Base-by-base conservation (phyloP, 2,113 vertebrate genomes). In the Pelecanoides urinatrix region DNA sequence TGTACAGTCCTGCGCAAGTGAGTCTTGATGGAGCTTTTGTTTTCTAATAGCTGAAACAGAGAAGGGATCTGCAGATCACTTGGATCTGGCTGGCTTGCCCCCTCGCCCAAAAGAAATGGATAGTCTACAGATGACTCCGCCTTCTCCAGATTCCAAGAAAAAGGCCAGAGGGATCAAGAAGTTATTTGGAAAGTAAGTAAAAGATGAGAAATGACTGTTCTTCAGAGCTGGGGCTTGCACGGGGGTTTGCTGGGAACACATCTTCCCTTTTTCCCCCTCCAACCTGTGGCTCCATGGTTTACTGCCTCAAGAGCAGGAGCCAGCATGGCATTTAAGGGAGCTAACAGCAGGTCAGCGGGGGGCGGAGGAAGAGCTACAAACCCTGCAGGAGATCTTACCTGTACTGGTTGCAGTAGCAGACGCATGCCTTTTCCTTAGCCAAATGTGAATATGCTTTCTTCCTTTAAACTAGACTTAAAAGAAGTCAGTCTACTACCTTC, bases 401-500 rank as follows among this genome's bases (percentile, higher is more conserved):
- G 1, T 49, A 6, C 15, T 38, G 44, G 4, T 36, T 84, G 47
- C 13, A 19, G 65, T 29, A 72, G 47, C 55, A 91, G 38, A 9
- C 22, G 12, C 13, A 2, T 74, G 38, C n/a, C 16, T 72, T 61
- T 61, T 63, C 47, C 25, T 50, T 34, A 59, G 36, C 58, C 45
- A 66, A 45, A 73, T 36, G 27, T 36, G 40, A 71, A 61, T 45
- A 11, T 36, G 12, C 53, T 88, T 88, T 67, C 25, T 92, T 74
- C 90, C 55, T 94, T 88, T 92, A 90, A 49, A 74, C 81, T 44
- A 99, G 99, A 89, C 98, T 99, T 56, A 99, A 96, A 94, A 99
- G 99, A 96, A 99, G 99, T 91, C 99, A 99, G 81, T 99, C 99
- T 3, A 99, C 99, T 45, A 99, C 99, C 4, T 99, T 99, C 86